Evolutionary conservation across 2,113 vertebrate genomes (phyloP).

Genomic region (Tragelaphus imberbis): DNA sequence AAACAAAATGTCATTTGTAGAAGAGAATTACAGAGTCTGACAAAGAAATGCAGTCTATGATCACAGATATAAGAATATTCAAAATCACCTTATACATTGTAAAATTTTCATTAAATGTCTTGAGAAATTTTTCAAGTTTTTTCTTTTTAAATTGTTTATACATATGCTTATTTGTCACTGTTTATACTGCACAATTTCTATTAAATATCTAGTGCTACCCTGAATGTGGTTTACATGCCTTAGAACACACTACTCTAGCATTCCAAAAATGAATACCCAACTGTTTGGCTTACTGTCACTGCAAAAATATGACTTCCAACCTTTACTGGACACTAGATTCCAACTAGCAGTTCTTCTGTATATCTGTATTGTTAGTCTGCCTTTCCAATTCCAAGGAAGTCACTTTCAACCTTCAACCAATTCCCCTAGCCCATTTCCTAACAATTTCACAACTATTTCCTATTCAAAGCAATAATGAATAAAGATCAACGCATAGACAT

Average conservation of each 20-base stretch:
- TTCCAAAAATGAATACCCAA: not conserved
- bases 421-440: not conserved
- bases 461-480: not conserved
- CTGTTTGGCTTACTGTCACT: not conserved
- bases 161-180: not conserved
- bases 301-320: not conserved
- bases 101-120: not conserved
- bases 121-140: not conserved
- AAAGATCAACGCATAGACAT: not conserved
- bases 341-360: not conserved
- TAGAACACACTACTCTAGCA: not conserved
- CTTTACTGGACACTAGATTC: not conserved
- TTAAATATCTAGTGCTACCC: not conserved
- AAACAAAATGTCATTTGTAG: constrained; percentile 48
- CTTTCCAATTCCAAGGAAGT: not conserved
- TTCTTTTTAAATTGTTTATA: not conserved
- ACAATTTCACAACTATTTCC: not conserved
- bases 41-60: not conserved
- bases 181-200: not conserved
- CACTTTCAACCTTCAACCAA: not conserved
- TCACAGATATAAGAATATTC: not conserved
- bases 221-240: not conserved
- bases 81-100: not conserved
- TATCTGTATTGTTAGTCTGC: not conserved
- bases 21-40: constrained; percentile 28